Base-by-base conservation (phyloP, 2,113 vertebrate species). In the Vanacampus margaritifer region DNA sequence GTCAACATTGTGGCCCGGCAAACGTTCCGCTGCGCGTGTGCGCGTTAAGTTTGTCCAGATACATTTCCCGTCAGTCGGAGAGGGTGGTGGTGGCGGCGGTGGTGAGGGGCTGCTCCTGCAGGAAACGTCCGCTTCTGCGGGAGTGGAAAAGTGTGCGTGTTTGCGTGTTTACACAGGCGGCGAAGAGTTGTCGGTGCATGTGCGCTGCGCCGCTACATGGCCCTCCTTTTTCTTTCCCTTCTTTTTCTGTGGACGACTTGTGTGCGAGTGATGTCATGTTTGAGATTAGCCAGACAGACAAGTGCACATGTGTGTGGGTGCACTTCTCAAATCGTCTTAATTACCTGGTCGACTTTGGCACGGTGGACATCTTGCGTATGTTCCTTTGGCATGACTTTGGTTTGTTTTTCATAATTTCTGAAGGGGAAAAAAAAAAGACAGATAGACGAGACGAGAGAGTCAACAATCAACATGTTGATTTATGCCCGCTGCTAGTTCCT, bases 401-500 rank as follows among this genome's bases (percentile, higher is more conserved):
- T 86, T 89, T 84, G 83, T 83, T 90, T 90, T 90, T 79, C 72
- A 63, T 81, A 73, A 82, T 84, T 85, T 65, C 51, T 65, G 45
- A 43, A 63, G 62, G 68, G 71, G 65, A 69, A 57, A 72, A 78
- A 50, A 51, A 23, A 50, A 48, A 48, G 19, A 21, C 5, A 76
- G 84, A 82, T 76, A 72, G 82, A 57, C 76, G 14, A 51, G 76
- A 79, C 72, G 24, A 87, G 74, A 83, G 74, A 84, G 75, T 89
- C 86, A 90, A 88, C 86, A 86, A 89, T 80, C 82, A 87, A 84
- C 87, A 73, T 85, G 86, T 86, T 89, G 81, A 87, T 90, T 87
- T 87, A 86, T 82, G 80, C 84, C 37, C 74, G 81, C 88, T 86
- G 78, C 87, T 73, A 84, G 87, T 84, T 90, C 81, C 87, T 88